Percentiles rank a stretch among this genome's conserved stretches.
phyloP scores from a whole-genome alignment of 2,888 invertebrate species.

The Thecophora atra region DNA sequence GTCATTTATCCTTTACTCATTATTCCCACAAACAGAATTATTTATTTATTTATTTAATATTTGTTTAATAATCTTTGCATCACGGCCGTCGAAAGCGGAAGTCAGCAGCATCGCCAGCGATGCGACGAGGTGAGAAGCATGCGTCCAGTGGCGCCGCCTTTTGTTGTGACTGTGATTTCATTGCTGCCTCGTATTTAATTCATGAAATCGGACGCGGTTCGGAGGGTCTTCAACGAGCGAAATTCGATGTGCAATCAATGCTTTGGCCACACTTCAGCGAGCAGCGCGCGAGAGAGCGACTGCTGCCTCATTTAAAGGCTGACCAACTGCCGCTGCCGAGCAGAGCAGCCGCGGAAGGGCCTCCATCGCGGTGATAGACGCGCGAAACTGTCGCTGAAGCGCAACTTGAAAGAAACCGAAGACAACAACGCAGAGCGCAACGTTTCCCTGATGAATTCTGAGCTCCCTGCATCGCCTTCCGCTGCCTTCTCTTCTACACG shows the following conservation, averaged over 20 bases:
- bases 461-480: no score
- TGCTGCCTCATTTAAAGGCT: neutral
- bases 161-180: neutral
- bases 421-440: conserved; percentile 41
- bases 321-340: neutral
- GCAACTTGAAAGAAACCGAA: conserved; percentile 34
- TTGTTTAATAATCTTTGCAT: no score
- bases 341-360: neutral
- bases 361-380: conserved; percentile 12
- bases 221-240: neutral
- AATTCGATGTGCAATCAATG: conserved; percentile 10
- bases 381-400: conserved; percentile 35
- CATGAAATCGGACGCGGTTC: neutral
- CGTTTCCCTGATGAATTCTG: conserved; percentile 32
- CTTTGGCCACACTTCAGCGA: conserved; percentile 12
- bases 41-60: no score
- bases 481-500: no score
- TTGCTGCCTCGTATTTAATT: neutral
- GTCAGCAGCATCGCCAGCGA: neutral
- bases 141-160: neutral
- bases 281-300: neutral
- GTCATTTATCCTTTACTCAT: no score
- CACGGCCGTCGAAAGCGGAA: neutral
- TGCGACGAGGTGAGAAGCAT: neutral
- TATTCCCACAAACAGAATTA: no score